Percentiles rank a stretch among this genome's conserved stretches.
These are phyloP conservation scores for Aptenodytes patagonicus DNA, from an alignment of 2,113 vertebrate species.

Conservation along the genomic window DNA sequence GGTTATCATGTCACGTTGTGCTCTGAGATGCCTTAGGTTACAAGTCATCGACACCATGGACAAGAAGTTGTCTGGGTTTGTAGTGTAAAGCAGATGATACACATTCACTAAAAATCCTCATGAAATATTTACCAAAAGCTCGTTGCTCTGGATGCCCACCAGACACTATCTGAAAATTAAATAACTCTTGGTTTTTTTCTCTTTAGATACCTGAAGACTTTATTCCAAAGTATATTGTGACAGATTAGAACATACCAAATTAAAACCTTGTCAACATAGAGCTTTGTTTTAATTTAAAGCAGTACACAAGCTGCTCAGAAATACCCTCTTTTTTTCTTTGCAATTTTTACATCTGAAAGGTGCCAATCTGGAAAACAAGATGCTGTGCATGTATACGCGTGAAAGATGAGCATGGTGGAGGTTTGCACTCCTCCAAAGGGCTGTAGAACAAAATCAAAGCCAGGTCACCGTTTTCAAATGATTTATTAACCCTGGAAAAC, in stretches of 20 bases:
- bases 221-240: neutral
- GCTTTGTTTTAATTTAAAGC: neutral
- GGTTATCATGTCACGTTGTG: neutral
- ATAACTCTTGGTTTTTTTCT: neutral
- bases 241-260: neutral
- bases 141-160: neutral
- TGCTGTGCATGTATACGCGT: fast-evolving
- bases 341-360: neutral
- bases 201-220: neutral
- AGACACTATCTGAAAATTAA: neutral
- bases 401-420: neutral
- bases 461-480: neutral
- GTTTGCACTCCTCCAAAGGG: neutral
- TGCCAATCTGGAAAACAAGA: neutral
- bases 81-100: neutral
- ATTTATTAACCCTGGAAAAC: neutral
- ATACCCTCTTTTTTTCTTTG: neutral
- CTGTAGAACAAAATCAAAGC: neutral
- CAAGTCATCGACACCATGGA: neutral
- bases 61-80: neutral
- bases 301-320: neutral
- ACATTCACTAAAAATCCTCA: neutral
- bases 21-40: neutral
- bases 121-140: slow-evolving; percentile 8
- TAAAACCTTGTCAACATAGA: neutral